A percentile compares a stretch with the other conserved stretches of the same genome.
Evolutionary conservation across 1,140 invertebrate species (phyloP).

Genomic region (Lepidurus packardi): DNA sequence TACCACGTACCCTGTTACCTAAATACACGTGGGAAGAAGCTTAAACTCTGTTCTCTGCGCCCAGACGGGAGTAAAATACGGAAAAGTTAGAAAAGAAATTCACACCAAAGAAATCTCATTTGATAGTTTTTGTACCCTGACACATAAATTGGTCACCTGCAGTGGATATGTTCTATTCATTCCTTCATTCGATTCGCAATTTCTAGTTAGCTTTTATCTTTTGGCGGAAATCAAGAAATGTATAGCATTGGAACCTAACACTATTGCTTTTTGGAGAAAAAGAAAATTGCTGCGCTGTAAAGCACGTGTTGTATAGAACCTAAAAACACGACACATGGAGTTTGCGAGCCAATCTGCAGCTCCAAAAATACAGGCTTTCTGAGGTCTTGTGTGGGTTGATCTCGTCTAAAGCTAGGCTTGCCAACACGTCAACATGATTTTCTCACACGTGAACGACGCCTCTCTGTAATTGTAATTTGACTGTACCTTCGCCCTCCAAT

Average conservation of each 20-base stretch:
- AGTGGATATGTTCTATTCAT: no score
- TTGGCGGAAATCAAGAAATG: neutral
- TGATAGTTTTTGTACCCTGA: no score
- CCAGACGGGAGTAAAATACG: no score
- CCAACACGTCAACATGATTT: constrained; percentile 10
- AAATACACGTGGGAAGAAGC: neutral
- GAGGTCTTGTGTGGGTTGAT: neutral
- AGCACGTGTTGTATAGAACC: neutral
- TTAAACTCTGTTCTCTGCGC: no score
- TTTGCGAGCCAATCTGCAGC: neutral
- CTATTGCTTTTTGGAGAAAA: neutral
- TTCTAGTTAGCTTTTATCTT: no score
- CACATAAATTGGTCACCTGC: no score
- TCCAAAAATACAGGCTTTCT: neutral
- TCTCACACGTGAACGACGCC: neutral
- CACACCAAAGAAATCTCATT: no score
- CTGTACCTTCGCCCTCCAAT: neutral
- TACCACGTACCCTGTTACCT: neutral
- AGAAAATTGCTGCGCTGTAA: neutral
- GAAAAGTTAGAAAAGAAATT: no score
- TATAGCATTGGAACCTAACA: neutral
- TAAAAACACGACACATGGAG: neutral
- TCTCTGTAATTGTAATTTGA: constrained; percentile 10
- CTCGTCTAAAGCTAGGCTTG: neutral
- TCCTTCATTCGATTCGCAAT: no score